A percentile compares a stretch with the other conserved stretches of the same genome.
These are phyloP conservation scores for Anguilla megastoma DNA, from an alignment of 2,797 vertebrate genomes.

Conservation along the genomic window DNA sequence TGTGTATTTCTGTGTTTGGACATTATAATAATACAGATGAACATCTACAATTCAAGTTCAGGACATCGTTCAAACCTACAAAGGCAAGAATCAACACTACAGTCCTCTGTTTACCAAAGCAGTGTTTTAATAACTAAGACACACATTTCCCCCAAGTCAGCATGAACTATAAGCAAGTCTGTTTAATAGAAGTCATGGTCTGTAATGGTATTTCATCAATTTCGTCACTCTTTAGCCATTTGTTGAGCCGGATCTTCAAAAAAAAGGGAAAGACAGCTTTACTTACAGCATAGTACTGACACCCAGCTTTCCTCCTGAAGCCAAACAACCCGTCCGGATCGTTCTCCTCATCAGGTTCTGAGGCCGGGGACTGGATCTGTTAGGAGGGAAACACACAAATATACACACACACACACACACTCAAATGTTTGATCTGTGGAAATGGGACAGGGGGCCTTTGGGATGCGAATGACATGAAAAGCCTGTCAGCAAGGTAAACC, in stretches of 20 bases:
- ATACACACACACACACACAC: neutral
- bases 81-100: neutral
- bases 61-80: neutral
- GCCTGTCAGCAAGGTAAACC: neutral
- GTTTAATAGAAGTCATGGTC: neutral
- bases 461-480: neutral
- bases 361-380: conserved; percentile 80
- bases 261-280: neutral
- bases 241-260: neutral
- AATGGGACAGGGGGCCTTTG: neutral
- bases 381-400: neutral
- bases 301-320: conserved; percentile 88
- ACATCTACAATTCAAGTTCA: neutral
- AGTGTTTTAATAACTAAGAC: neutral
- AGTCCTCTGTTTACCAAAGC: neutral
- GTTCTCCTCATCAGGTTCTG: conserved; percentile 87
- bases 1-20: neutral
- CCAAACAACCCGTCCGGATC: conserved; percentile 86
- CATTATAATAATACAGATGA: neutral
- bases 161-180: neutral
- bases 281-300: conserved; percentile 90
- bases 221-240: neutral
- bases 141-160: neutral
- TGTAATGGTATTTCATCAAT: no score
- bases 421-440: neutral